phyloP scores from a whole-genome alignment of 2,113 vertebrate species.

The Morone chrysops region DNA sequence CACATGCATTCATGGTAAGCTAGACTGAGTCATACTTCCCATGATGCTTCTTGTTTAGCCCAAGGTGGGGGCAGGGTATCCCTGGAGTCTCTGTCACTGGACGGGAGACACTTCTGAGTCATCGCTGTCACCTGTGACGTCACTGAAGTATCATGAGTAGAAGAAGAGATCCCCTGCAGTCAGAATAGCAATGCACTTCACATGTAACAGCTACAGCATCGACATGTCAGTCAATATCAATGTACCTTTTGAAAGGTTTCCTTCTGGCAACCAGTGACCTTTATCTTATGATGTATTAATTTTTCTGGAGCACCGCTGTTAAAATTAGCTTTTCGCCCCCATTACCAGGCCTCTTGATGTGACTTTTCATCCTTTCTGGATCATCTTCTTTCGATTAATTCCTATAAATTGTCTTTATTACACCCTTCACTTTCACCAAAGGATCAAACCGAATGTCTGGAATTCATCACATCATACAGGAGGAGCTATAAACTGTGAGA shows the following conservation, averaged over 20 bases:
- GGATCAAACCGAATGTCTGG: not conserved
- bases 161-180: slow-evolving; percentile 39
- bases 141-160: slow-evolving; percentile 16
- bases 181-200: not conserved
- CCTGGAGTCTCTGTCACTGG: slow-evolving; percentile 40
- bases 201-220: not conserved
- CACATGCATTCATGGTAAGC: not conserved
- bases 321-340: not conserved
- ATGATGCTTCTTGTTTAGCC: slow-evolving; percentile 55
- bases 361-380: not conserved
- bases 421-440: not conserved
- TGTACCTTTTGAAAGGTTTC: not conserved
- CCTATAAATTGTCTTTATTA: slow-evolving; percentile 25
- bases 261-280: not conserved
- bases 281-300: slow-evolving; percentile 1
- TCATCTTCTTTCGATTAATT: not conserved
- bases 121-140: slow-evolving; percentile 59
- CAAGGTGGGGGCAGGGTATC: slow-evolving; percentile 44
- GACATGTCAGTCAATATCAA: not conserved
- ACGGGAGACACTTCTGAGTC: slow-evolving; percentile 72
- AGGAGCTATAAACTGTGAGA: slow-evolving; percentile 11
- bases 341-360: not conserved
- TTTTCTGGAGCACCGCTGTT: not conserved
- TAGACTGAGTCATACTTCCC: slow-evolving; percentile 67
- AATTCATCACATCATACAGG: slow-evolving; percentile 11